Conservation (phyloP, 2,888 invertebrate species). For the Mimumesa dahlbomi region DNA sequence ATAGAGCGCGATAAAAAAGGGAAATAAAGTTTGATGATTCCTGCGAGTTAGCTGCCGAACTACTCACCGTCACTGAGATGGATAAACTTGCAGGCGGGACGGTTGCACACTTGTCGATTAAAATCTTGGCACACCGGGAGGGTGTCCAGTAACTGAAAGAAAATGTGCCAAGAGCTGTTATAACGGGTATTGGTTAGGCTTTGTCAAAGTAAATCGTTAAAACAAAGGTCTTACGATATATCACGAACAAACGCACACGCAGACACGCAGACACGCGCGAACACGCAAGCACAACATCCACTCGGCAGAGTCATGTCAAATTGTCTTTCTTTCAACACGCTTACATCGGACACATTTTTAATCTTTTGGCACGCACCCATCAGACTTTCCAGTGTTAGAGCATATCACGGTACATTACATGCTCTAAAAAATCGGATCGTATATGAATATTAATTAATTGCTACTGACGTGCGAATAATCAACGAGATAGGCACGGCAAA, state of each 20-base stretch:
- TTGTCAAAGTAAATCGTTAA: slow-evolving; percentile 41
- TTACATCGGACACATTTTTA: slow-evolving; percentile 9
- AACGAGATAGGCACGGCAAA: slow-evolving; percentile 24
- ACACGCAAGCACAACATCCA: slow-evolving; percentile 11
- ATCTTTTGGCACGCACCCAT: slow-evolving; percentile 42
- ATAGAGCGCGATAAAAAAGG: too few relatives aligned
- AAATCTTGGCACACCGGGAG: slow-evolving; percentile 99
- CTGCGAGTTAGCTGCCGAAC: too few relatives aligned
- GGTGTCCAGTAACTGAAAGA: slow-evolving; percentile 99
- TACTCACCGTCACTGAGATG: slow-evolving; percentile 97
- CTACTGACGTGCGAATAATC: slow-evolving; percentile 73
- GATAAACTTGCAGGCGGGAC: slow-evolving; percentile 98
- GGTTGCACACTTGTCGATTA: slow-evolving; percentile 98
- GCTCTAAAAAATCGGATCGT: slow-evolving; percentile 77
- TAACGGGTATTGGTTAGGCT: slow-evolving; percentile 54
- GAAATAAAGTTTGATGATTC: too few relatives aligned
- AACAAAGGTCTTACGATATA: slow-evolving; percentile 52
- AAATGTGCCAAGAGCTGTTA: slow-evolving; percentile 75
- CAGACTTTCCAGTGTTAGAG: slow-evolving; percentile 75
- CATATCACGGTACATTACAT: slow-evolving; percentile 77
- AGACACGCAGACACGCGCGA: slow-evolving; percentile 28
- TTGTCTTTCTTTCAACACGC: slow-evolving; percentile 7
- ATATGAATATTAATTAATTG: slow-evolving; percentile 76
- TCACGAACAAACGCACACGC: slow-evolving; percentile 32
- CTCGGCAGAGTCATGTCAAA: slow-evolving; percentile 10